These are phyloP conservation scores for Otis tarda DNA, from an alignment of 2,113 vertebrate species.

Conservation along the genomic window DNA sequence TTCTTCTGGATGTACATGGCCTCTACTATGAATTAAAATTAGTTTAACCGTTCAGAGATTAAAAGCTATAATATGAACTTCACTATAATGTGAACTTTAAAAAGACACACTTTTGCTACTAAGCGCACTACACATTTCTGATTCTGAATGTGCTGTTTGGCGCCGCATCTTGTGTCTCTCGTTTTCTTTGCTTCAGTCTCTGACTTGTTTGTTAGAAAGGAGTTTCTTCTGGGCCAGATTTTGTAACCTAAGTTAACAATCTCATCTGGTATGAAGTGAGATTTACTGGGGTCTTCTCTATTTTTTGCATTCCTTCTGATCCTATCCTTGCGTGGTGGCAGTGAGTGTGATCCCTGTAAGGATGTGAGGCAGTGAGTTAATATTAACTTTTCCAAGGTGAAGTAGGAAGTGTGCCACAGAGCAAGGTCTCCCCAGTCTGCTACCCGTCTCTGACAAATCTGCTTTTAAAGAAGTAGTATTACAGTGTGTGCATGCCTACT, in stretches of 20 bases:
- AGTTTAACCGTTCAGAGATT: neutral
- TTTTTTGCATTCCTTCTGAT: neutral
- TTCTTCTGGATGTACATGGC: neutral
- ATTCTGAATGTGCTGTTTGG: neutral
- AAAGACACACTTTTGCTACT: neutral
- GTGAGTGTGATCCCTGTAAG: neutral
- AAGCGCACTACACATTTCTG: neutral
- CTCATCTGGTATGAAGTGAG: neutral
- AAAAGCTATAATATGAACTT: neutral
- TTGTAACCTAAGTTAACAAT: neutral
- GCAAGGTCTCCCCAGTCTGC: neutral
- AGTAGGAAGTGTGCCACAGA: neutral
- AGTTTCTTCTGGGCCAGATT: neutral
- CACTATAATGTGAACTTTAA: neutral
- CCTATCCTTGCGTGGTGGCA: neutral
- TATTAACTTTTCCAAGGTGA: slow-evolving; percentile 9
- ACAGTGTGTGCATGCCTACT: neutral
- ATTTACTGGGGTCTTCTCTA: neutral
- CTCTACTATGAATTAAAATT: neutral
- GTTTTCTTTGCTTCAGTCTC: neutral
- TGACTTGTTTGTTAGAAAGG: neutral
- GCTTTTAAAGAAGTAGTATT: neutral
- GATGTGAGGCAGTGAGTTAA: neutral
- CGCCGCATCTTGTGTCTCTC: neutral
- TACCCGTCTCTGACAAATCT: neutral